These are phyloP conservation scores for Lasioglossum pauxillum DNA, from an alignment of 2,888 invertebrate genomes.

Conservation along the genomic window DNA sequence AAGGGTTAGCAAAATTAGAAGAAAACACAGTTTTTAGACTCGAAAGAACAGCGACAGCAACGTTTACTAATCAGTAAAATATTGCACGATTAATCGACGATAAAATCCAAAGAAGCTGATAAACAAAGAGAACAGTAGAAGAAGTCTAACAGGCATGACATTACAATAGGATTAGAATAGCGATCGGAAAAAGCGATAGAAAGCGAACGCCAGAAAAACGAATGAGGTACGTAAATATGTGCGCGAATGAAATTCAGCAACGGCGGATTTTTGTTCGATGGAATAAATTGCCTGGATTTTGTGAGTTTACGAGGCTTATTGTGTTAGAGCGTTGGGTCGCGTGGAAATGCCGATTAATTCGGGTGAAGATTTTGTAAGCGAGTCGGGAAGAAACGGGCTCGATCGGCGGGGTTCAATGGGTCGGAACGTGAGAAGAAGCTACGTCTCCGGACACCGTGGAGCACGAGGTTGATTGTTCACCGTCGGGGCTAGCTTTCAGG, in stretches of 20 bases:
- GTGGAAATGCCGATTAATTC: neutral
- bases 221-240: neutral
- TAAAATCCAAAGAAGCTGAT: too few relatives aligned
- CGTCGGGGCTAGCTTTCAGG: constrained; percentile 71
- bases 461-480: constrained; percentile 40
- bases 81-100: too few relatives aligned
- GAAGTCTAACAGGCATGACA: too few relatives aligned
- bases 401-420: neutral
- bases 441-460: constrained; percentile 26
- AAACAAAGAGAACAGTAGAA: too few relatives aligned
- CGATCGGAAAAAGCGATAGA: too few relatives aligned
- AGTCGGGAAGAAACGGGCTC: neutral
- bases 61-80: too few relatives aligned
- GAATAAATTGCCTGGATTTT: neutral
- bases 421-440: constrained; percentile 12
- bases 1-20: too few relatives aligned
- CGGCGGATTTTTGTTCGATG: neutral
- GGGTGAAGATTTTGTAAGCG: neutral
- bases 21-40: too few relatives aligned
- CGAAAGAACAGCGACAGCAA: too few relatives aligned
- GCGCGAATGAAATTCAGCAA: neutral
- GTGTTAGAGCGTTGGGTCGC: neutral
- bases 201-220: neutral
- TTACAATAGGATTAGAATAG: too few relatives aligned
- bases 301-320: neutral